Conservation (phyloP, 2,888 invertebrate genomes). For the Apomyelois bistriatella region DNA sequence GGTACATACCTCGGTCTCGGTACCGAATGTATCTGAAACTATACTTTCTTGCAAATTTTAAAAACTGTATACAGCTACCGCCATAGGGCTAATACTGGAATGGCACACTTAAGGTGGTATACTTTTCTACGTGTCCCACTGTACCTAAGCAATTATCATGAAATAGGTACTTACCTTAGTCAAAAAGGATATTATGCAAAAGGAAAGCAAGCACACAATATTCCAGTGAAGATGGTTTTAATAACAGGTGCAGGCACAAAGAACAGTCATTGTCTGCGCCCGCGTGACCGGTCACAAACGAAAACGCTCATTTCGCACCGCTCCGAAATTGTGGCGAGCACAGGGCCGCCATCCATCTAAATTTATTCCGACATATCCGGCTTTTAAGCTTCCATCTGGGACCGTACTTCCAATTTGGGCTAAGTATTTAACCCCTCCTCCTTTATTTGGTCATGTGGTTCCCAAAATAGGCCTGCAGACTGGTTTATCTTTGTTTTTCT, state of each 20-base stretch:
- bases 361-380: neutral
- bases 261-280: conserved; percentile 20
- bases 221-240: conserved; percentile 37
- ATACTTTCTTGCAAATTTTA: too few relatives aligned
- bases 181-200: neutral
- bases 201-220: conserved; percentile 24
- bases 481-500: too few relatives aligned
- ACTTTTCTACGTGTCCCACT: too few relatives aligned
- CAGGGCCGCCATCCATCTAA: neutral
- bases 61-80: too few relatives aligned
- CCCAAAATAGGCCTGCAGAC: too few relatives aligned
- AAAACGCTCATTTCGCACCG: conserved; percentile 5
- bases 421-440: neutral
- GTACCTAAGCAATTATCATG: too few relatives aligned
- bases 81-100: too few relatives aligned
- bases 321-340: neutral
- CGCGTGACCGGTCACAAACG: conserved; percentile 6
- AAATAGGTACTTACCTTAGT: neutral
- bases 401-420: neutral
- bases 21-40: too few relatives aligned
- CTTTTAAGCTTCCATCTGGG: neutral
- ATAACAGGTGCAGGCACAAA: conserved; percentile 57
- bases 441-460: too few relatives aligned
- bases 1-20: too few relatives aligned
- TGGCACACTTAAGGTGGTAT: too few relatives aligned